Evolutionary conservation across 2,888 invertebrate genomes (phyloP).

Genomic region (Cerceris ruficornis): DNA sequence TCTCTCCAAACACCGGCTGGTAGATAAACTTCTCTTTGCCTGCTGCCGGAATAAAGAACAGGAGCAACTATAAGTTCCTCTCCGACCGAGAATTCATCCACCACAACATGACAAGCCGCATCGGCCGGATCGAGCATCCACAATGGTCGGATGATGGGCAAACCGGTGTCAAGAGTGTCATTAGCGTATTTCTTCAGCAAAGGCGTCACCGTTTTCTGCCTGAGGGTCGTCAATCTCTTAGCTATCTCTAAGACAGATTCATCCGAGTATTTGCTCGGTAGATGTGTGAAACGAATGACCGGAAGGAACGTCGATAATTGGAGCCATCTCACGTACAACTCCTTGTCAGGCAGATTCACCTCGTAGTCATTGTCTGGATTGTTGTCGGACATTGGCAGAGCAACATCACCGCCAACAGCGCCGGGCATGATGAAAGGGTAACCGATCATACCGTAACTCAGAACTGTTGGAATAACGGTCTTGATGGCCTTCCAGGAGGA

Average conservation of each 20-base stretch:
- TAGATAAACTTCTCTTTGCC: slow-evolving; percentile 91
- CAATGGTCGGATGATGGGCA: slow-evolving; percentile 93
- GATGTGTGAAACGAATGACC: slow-evolving; percentile 94
- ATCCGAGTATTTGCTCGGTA: slow-evolving; percentile 94
- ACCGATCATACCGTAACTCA: slow-evolving; percentile 94
- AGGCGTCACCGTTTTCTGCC: slow-evolving; percentile 90
- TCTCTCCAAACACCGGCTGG: slow-evolving; percentile 97
- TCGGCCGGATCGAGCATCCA: slow-evolving; percentile 95
- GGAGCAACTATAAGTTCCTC: slow-evolving; percentile 96
- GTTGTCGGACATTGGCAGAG: slow-evolving; percentile 84
- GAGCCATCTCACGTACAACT: slow-evolving; percentile 93
- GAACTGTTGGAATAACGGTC: slow-evolving; percentile 92
- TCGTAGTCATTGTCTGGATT: slow-evolving; percentile 92
- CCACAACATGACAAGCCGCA: slow-evolving; percentile 88
- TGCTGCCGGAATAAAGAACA: slow-evolving; percentile 87
- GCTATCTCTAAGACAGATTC: slow-evolving; percentile 90
- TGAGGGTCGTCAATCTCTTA: slow-evolving; percentile 87
- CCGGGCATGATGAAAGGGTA: slow-evolving; percentile 97
- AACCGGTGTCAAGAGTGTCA: slow-evolving; percentile 90
- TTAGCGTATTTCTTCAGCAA: slow-evolving; percentile 89
- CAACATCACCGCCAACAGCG: slow-evolving; percentile 95
- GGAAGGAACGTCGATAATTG: slow-evolving; percentile 95
- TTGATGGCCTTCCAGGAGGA: slow-evolving; percentile 94
- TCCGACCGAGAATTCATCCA: slow-evolving; percentile 94
- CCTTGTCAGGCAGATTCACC: slow-evolving; percentile 88